Evolutionary conservation across 2,797 vertebrate species (phyloP).

Genomic region (Saxicola maurus): DNA sequence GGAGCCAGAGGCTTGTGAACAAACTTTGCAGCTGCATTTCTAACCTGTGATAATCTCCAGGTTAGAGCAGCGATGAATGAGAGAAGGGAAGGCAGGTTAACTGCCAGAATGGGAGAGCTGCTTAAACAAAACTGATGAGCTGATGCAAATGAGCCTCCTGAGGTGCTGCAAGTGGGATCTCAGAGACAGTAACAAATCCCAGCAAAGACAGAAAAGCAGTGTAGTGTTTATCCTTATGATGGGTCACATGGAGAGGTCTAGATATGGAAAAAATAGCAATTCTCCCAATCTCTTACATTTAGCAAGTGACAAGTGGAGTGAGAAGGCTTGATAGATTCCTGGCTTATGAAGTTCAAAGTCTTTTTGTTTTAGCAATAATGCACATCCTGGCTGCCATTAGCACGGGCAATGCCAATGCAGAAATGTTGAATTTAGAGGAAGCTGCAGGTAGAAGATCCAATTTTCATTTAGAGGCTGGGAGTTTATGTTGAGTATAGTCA

Average conservation of each 20-base stretch:
- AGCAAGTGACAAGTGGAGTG: not conserved
- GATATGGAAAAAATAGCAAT: not conserved
- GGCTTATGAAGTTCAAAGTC: not conserved
- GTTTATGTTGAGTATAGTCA: not conserved
- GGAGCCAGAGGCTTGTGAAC: slow-evolving; percentile 30
- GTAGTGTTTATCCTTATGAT: not conserved
- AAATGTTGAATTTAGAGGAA: not conserved
- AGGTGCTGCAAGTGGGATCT: not conserved
- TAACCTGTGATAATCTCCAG: slow-evolving; percentile 3
- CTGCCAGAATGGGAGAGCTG: not conserved
- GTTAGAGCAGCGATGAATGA: not conserved
- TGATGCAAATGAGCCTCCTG: not conserved
- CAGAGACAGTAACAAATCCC: not conserved
- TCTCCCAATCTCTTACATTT: not conserved
- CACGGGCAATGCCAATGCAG: not conserved
- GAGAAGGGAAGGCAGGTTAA: not conserved
- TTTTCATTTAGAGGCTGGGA: not conserved
- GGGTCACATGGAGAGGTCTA: not conserved
- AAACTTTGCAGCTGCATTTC: slow-evolving; percentile 48
- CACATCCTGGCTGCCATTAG: not conserved
- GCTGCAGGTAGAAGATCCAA: not conserved
- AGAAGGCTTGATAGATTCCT: not conserved
- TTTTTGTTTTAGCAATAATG: not conserved
- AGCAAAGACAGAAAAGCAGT: not conserved
- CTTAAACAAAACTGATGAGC: not conserved